A percentile compares a stretch with the other conserved stretches of the same genome.
Evolutionary conservation across 92 coral and sea anemone species (phyloP).

Genomic region (Epizoanthus rinbou): DNA sequence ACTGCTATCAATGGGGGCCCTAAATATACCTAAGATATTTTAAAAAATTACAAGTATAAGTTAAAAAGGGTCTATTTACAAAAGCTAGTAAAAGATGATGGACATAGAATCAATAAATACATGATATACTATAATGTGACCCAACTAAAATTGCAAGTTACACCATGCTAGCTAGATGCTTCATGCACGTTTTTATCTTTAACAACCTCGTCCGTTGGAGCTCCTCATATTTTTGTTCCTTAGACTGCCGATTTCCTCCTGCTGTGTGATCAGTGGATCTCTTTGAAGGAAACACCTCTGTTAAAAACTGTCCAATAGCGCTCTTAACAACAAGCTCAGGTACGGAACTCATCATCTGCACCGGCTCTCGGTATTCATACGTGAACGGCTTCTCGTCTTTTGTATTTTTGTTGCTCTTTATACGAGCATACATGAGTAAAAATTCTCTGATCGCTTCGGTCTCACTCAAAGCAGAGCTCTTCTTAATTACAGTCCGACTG

Average conservation of each 20-base stretch:
- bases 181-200: slow-evolving; percentile 81
- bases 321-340: slow-evolving; percentile 86
- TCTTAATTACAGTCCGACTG: slow-evolving; percentile 33
- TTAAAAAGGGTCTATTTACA: too few species aligned
- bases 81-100: too few species aligned
- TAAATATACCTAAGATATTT: too few species aligned
- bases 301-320: slow-evolving; percentile 82
- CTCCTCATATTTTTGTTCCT: slow-evolving; percentile 63
- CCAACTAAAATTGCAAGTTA: slow-evolving; percentile 10
- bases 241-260: slow-evolving; percentile 6
- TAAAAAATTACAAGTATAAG: too few species aligned
- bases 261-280: slow-evolving; percentile 20
- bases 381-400: slow-evolving; percentile 9
- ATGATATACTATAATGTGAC: too few species aligned
- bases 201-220: slow-evolving; percentile 68
- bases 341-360: slow-evolving; percentile 74
- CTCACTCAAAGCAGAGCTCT: slow-evolving; percentile 36
- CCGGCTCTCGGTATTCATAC: slow-evolving; percentile 37
- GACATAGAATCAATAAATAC: too few species aligned
- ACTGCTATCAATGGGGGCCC: too few species aligned
- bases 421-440: slow-evolving; percentile 80
- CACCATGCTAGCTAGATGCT: slow-evolving; percentile 78
- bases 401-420: slow-evolving; percentile 43
- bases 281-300: slow-evolving; percentile 70
- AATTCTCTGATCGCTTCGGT: slow-evolving; percentile 67